Evolutionary conservation across 2,113 vertebrate species (phyloP).

Genomic region (Burhinus bistriatus): DNA sequence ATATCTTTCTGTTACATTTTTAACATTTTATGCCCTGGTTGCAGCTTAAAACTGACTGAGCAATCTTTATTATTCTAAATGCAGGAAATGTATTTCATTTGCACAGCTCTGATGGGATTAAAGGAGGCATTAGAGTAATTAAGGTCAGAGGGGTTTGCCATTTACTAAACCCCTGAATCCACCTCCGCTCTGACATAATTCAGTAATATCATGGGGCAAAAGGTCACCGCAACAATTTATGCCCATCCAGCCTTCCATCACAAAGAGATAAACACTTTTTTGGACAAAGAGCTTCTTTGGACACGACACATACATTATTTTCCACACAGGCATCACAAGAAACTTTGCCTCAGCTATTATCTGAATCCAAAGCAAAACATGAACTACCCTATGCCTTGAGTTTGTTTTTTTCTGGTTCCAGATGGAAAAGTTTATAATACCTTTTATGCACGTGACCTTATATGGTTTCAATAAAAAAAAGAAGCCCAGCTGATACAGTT

Average conservation of each 20-base stretch:
- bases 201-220: conserved; percentile 50
- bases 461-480: not conserved
- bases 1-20: not conserved
- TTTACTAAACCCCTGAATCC: conserved; percentile 72
- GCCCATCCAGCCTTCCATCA: not conserved
- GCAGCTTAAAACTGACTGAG: not conserved
- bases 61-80: conserved; percentile 17
- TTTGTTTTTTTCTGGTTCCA: not conserved
- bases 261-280: not conserved
- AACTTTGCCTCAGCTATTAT: not conserved
- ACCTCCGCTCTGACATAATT: conserved; percentile 58
- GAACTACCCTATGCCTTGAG: not conserved
- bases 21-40: not conserved
- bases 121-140: conserved; percentile 70
- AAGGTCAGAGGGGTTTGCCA: conserved; percentile 69
- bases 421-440: not conserved
- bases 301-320: not conserved
- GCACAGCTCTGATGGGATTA: conserved; percentile 67
- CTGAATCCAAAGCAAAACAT: not conserved
- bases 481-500: not conserved
- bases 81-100: conserved; percentile 63
- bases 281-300: not conserved
- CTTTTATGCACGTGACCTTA: not conserved
- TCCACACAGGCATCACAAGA: not conserved
- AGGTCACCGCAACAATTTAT: conserved; percentile 41